These are phyloP conservation scores for Pungitius pungitius DNA, from an alignment of 2,113 vertebrate genomes.

Conservation along the genomic window DNA sequence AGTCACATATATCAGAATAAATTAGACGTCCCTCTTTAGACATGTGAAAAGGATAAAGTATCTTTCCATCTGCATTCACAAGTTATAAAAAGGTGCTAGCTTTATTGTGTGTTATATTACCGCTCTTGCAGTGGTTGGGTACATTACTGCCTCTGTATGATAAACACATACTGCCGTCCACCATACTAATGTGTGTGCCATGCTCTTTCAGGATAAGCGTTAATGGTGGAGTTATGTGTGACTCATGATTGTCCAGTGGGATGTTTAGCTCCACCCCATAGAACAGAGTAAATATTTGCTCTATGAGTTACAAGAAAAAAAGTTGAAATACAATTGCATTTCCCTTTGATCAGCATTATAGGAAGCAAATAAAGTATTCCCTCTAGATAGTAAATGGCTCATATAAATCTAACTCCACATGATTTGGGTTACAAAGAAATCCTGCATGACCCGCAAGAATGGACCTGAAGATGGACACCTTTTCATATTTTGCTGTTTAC, in stretches of 20 bases:
- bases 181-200: slow-evolving; percentile 81
- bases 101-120: slow-evolving; percentile 83
- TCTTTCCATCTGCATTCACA: slow-evolving; percentile 74
- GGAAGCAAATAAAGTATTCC: slow-evolving; percentile 52
- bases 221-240: slow-evolving; percentile 67
- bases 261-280: slow-evolving; percentile 63
- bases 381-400: slow-evolving; percentile 32
- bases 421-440: slow-evolving; percentile 3
- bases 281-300: slow-evolving; percentile 73
- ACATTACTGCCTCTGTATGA: slow-evolving; percentile 83
- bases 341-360: slow-evolving; percentile 65
- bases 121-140: slow-evolving; percentile 73
- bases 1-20: slow-evolving; percentile 83
- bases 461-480: neutral
- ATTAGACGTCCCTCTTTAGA: slow-evolving; percentile 74
- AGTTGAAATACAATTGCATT: slow-evolving; percentile 67
- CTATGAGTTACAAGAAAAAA: slow-evolving; percentile 71
- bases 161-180: slow-evolving; percentile 80
- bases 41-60: slow-evolving; percentile 75
- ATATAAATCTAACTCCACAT: slow-evolving; percentile 45
- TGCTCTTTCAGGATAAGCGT: slow-evolving; percentile 76
- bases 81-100: slow-evolving; percentile 78
- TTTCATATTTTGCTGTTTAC: neutral
- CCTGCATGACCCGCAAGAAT: neutral
- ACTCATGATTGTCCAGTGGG: slow-evolving; percentile 66